Evolutionary conservation across 2,797 vertebrate species (phyloP), one percentile per base, ranked within the genome.

Genomic region (Lophotriccus pileatus): DNA sequence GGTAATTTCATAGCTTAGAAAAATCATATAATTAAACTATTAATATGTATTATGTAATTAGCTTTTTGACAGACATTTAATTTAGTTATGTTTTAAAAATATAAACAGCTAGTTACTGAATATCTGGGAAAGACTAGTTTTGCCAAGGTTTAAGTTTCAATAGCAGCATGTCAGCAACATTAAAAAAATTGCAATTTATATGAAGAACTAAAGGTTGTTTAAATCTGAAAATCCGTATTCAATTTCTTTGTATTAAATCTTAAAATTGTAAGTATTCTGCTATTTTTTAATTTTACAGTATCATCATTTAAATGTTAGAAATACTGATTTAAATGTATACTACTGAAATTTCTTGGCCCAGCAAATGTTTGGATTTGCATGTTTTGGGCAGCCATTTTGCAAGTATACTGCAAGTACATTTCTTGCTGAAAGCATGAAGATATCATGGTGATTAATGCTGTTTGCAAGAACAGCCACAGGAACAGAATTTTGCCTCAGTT

Each of bases 51-150:
- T 85, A 19, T 15, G 47, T 77, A 95, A 94, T 95, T 85, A 95
- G 58, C 30, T 69, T 36, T 97, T 87, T 77, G 94, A 79, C 70
- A 96, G 81, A 75, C 27, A 75, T 90, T 97, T 91, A 91, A 94
- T 96, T 96, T 5, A 34, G 58, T 87, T 93, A 76, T 90, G 53
- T 70, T 95, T 91, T 89, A 75, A 94, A 87, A 63, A 80, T 83
- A 25, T 92, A 94, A 96, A 93, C 95, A 96, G 16, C 56, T 84
- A 58, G 56, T 67, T 91, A 77, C 17, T 47, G 50, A 89, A 70
- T 93, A 77, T 93, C n/a, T 74, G 74, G 46, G 20, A 64, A 91
- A 82, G 49, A 73, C 22, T 63, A 56, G 58, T 77, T 84, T 87
- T 94, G 76, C 32, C 37, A 90, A 13, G 11, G 4, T 18, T 59